Conservation (phyloP, 2,113 vertebrate genomes). For the Boulengeromyrus knoepffleri region DNA sequence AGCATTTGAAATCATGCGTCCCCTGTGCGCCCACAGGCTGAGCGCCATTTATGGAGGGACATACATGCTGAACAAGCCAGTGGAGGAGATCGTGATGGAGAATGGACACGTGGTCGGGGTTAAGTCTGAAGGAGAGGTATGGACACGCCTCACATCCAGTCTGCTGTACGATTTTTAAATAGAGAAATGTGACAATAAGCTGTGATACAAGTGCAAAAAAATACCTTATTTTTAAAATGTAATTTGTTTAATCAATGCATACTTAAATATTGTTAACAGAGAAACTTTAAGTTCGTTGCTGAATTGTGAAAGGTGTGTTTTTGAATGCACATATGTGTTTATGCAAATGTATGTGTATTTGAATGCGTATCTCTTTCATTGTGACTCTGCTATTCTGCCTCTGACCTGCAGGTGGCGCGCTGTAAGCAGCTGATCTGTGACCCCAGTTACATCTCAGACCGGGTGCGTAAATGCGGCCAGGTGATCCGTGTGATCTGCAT, state of each 20-base stretch:
- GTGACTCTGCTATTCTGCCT: not conserved
- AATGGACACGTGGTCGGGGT: conserved; percentile 77
- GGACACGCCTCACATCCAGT: not conserved
- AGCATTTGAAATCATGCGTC: not conserved
- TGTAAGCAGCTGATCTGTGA: conserved; percentile 89
- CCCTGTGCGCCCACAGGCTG: conserved; percentile 51
- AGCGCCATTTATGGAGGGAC: conserved; percentile 88
- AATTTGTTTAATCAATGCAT: not conserved
- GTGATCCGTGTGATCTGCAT: conserved; percentile 83
- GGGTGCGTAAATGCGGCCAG: conserved; percentile 75
- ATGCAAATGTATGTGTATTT: not conserved
- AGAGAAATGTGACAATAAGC: not conserved
- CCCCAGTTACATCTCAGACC: conserved; percentile 77
- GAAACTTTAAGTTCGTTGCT: not conserved
- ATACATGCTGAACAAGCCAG: conserved; percentile 86
- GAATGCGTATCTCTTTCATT: not conserved
- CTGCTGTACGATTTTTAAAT: not conserved
- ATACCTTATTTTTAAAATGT: not conserved
- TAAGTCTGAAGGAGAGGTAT: conserved; percentile 83
- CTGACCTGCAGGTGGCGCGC: conserved; percentile 66
- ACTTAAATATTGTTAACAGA: not conserved
- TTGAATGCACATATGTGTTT: not conserved
- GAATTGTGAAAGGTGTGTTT: not conserved
- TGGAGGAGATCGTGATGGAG: conserved; percentile 85
- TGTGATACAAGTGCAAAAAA: not conserved